Evolutionary conservation across 2,888 invertebrate species (phyloP).

Genomic region (Nycteola revayana): DNA sequence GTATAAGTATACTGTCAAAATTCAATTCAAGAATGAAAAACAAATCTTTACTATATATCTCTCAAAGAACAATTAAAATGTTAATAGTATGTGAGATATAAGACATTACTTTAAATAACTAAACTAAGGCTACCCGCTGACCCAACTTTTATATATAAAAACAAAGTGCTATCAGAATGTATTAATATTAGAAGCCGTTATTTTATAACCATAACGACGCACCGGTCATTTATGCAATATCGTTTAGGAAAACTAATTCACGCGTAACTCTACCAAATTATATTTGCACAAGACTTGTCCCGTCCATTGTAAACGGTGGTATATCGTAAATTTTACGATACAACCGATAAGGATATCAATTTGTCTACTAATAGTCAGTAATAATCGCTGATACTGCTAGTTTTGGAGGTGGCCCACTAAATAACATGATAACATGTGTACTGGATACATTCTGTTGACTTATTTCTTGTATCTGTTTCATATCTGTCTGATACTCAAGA

Average conservation of each 20-base stretch:
- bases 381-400: conserved; percentile 56
- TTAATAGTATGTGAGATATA: no score
- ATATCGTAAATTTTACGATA: conserved; percentile 71
- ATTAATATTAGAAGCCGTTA: no score
- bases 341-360: conserved; percentile 64
- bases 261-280: conserved; percentile 48
- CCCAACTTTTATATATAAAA: no score
- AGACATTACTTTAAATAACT: no score
- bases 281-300: conserved; percentile 70
- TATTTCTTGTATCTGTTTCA: conserved; percentile 19
- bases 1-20: no score
- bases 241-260: conserved; percentile 32
- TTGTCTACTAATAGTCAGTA: conserved; percentile 56
- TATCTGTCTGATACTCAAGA: neutral
- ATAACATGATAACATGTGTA: conserved; percentile 56
- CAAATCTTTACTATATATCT: no score
- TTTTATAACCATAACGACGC: neutral
- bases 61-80: no score
- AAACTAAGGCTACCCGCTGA: no score
- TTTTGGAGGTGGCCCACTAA: conserved; percentile 56
- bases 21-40: no score
- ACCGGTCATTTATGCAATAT: conserved; percentile 19
- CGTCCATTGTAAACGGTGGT: conserved; percentile 51
- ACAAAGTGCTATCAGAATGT: no score
- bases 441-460: conserved; percentile 32